Evolutionary conservation across 2,797 vertebrate species (phyloP), one percentile per base, ranked within the genome.

Genomic region (Sebastolobus altivelis): DNA sequence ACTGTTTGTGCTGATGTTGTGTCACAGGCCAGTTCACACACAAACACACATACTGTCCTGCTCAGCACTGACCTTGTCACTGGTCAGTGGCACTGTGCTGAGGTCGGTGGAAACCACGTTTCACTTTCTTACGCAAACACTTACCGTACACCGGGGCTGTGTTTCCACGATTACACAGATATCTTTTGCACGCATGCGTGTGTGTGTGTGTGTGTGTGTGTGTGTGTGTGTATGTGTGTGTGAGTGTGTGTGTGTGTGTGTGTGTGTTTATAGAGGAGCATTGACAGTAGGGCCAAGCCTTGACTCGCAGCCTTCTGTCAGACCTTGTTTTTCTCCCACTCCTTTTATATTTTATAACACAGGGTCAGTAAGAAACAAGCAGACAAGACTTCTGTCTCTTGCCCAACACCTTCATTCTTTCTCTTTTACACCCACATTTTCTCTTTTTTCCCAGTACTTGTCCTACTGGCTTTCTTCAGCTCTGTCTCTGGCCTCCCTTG

Each of bases 1-100:
- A 81, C 77, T 73, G 84, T 90, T 92, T 92, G 70, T 82, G 87
- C 84, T 93, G 80, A 87, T 88, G 85, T 87, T 92, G 85, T 88
- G 86, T 91, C 86, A 88, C 86, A 84, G 83, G 76, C 65, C 76
- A 35, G 76, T 87, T 83, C 83, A 80, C 77, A 75, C 84, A 86
- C 61, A 87, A 73, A 77, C 69, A 88, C 62, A 60, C 77, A 76
- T 27, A 73, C 67, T 31, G 58, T 63, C 60, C 60, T 4, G 14
- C 85, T 85, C 83, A 80, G 75, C 82, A 37, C 25, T 84, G 87
- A 92, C 89, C 88, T 90, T 90, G 85, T 89, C 87, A 52, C 33
- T 76, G 80, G 82, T 84, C 81, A 29, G 78, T 52, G 25, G 62
- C 72, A 33, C 25, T 69, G 62, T 54, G 49, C 82, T 75, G 77